Conservation (phyloP, 2,113 vertebrate species). For the Phoxinus phoxinus region DNA sequence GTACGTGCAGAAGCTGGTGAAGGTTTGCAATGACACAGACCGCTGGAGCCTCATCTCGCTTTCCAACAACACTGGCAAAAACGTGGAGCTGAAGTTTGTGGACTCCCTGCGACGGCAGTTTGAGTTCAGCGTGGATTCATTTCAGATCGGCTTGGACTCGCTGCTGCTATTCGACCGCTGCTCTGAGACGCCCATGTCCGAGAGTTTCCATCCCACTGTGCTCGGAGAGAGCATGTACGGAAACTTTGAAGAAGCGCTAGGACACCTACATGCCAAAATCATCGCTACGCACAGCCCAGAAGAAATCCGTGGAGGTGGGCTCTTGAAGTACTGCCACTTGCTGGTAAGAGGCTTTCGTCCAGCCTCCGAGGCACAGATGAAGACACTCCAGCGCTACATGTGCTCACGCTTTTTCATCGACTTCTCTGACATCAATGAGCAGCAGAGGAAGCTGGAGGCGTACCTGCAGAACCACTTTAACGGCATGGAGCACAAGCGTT, state of each 20-base stretch:
- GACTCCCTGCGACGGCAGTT: slow-evolving; percentile 18
- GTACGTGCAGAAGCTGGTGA: slow-evolving; percentile 15
- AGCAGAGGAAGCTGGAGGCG: slow-evolving; percentile 87
- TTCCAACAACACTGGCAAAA: slow-evolving; percentile 26
- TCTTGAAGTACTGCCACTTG: slow-evolving; percentile 96
- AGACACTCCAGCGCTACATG: slow-evolving; percentile 88
- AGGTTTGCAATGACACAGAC: slow-evolving; percentile 6
- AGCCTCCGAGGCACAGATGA: slow-evolving; percentile 81
- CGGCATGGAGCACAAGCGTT: slow-evolving; percentile 86
- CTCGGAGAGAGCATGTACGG: slow-evolving; percentile 93
- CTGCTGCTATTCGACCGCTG: slow-evolving; percentile 89
- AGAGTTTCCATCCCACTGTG: slow-evolving; percentile 91
- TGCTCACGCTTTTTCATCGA: slow-evolving; percentile 17
- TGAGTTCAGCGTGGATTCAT: slow-evolving; percentile 14
- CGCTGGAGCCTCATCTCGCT: slow-evolving; percentile 22
- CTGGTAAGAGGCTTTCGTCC: slow-evolving; percentile 88
- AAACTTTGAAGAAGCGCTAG: slow-evolving; percentile 87
- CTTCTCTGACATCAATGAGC: slow-evolving; percentile 77
- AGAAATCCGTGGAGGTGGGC: slow-evolving; percentile 91
- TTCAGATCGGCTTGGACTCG: slow-evolving; percentile 88
- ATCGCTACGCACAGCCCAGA: slow-evolving; percentile 91
- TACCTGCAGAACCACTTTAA: slow-evolving; percentile 95
- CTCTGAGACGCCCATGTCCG: slow-evolving; percentile 86
- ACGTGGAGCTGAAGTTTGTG: slow-evolving; percentile 18
- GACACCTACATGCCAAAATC: slow-evolving; percentile 82